These are phyloP conservation scores for Cheumatopsyche charites DNA, from an alignment of 1,140 invertebrate species.

Conservation along the genomic window DNA sequence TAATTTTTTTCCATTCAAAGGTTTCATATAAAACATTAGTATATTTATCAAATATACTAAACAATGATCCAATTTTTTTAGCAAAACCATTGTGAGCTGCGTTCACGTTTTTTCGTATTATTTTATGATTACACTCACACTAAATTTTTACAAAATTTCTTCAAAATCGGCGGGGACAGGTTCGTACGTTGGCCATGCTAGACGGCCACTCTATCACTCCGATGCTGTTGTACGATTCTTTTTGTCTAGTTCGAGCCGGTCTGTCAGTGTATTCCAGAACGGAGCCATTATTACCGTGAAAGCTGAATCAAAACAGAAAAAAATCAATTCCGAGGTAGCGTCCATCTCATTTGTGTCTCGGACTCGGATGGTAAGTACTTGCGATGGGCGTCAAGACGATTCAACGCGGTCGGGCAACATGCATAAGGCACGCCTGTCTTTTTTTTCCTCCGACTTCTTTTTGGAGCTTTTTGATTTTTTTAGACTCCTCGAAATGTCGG, in stretches of 20 bases:
- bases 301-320: constrained; percentile 42
- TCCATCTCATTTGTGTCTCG: constrained; percentile 30
- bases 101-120: no score
- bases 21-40: no score
- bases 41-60: no score
- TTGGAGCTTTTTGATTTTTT: neutral
- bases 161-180: no score
- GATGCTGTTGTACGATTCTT: constrained; percentile 27
- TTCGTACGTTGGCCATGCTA: neutral
- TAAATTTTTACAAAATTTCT: no score
- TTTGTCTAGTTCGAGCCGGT: constrained; percentile 23
- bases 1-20: no score
- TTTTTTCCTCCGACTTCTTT: neutral
- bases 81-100: no score
- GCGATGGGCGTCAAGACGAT: constrained; percentile 22
- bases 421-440: constrained; percentile 37
- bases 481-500: constrained; percentile 2
- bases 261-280: constrained; percentile 9
- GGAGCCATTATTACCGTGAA: constrained; percentile 40
- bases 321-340: constrained; percentile 34
- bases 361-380: neutral
- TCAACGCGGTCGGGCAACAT: constrained; percentile 4
- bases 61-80: no score
- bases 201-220: constrained; percentile 37
- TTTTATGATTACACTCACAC: no score